A percentile compares a stretch with the other conserved stretches of the same genome.
These are phyloP conservation scores for Blera fallax DNA, from an alignment of 2,888 invertebrate species.

Conservation along the genomic window DNA sequence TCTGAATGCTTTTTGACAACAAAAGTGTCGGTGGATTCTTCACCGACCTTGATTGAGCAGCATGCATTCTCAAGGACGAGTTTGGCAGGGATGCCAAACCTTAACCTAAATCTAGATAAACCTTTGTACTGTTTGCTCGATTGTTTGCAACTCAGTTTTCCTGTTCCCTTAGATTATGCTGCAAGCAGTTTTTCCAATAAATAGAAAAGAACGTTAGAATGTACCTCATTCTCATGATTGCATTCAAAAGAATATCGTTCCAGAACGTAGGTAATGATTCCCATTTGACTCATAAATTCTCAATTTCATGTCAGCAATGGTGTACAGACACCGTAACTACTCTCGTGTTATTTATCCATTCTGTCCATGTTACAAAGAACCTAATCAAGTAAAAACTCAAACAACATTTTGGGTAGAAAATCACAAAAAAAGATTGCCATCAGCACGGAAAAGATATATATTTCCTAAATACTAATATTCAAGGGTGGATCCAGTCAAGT, in stretches of 20 bases:
- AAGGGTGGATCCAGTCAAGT: slow-evolving; percentile 61
- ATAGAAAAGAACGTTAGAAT: too few relatives aligned
- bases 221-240: too few relatives aligned
- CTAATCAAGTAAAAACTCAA: slow-evolving; percentile 27
- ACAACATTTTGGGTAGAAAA: slow-evolving; percentile 13
- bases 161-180: too few relatives aligned
- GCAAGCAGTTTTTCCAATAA: too few relatives aligned
- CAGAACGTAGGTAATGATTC: slow-evolving; percentile 78
- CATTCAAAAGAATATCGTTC: background rate
- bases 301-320: slow-evolving; percentile 74
- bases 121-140: too few relatives aligned
- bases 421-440: background rate
- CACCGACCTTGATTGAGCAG: too few relatives aligned
- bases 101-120: too few relatives aligned
- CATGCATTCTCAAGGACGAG: too few relatives aligned
- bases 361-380: background rate
- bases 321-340: background rate
- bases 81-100: too few relatives aligned
- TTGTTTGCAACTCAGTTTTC: too few relatives aligned
- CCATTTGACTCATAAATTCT: slow-evolving; percentile 79
- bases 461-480: slow-evolving; percentile 58
- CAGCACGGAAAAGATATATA: slow-evolving; percentile 34
- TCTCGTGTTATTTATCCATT: background rate
- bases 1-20: too few relatives aligned
- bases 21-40: too few relatives aligned